These are phyloP conservation scores for Rhinophrynus dorsalis DNA, from an alignment of 2,797 vertebrate species.

Conservation along the genomic window DNA sequence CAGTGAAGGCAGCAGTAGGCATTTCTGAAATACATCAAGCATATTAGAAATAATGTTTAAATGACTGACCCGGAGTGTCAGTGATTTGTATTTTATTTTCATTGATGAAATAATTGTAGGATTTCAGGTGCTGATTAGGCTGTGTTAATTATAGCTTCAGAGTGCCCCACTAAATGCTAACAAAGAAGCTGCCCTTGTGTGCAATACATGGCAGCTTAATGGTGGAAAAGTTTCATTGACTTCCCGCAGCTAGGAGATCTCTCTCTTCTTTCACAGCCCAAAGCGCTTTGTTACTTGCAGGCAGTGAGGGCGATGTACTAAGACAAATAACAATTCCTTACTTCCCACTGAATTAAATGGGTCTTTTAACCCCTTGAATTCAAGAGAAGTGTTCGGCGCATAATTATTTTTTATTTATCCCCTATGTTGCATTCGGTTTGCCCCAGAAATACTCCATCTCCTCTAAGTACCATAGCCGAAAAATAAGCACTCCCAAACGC, in stretches of 20 bases:
- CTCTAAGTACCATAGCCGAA: too few species aligned
- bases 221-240: constrained; percentile 8
- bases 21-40: too few species aligned
- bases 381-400: too few species aligned
- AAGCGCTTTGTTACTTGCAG: background rate
- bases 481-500: too few species aligned
- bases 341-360: too few species aligned
- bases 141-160: background rate
- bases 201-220: background rate
- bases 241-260: background rate
- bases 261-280: constrained; percentile 1
- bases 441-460: too few species aligned
- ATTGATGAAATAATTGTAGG: constrained; percentile 1
- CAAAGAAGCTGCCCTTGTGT: background rate
- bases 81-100: background rate
- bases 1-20: too few species aligned
- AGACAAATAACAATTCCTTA: background rate
- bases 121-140: background rate
- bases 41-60: too few species aligned
- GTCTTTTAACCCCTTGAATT: too few species aligned
- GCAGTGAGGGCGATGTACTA: background rate
- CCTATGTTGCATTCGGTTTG: too few species aligned
- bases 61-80: too few species aligned
- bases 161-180: background rate
- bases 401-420: too few species aligned